A percentile compares a stretch with the other conserved stretches of the same genome.
phyloP scores from a whole-genome alignment of 2,797 vertebrate species.

The Gymnoscopelus microlampas region DNA sequence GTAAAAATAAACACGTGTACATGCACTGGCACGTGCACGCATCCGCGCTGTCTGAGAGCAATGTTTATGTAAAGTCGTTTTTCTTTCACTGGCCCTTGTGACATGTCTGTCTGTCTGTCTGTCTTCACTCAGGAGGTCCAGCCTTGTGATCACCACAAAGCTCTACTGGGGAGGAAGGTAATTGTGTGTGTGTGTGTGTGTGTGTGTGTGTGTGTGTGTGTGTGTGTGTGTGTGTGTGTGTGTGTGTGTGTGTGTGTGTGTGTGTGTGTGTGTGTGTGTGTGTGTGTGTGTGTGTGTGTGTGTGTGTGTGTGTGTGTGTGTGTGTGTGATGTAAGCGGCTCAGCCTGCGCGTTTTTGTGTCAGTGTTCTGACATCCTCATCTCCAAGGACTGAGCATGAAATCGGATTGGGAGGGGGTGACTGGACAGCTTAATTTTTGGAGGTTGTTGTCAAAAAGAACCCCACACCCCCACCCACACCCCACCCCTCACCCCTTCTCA shows the following conservation, averaged over 20 bases:
- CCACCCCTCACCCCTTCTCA: too few relatives aligned
- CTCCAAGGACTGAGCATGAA: constrained; percentile 32
- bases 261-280: constrained; percentile 10
- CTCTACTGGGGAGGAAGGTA: constrained; percentile 99
- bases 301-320: background rate
- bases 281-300: constrained; percentile 8
- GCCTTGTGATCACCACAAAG: constrained; percentile 97
- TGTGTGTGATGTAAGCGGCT: background rate
- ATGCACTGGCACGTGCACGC: background rate
- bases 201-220: constrained; percentile 2
- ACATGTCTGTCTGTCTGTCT: constrained; percentile 42
- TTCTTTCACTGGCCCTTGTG: constrained; percentile 7
- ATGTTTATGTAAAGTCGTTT: background rate
- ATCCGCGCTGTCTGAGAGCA: background rate
- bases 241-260: constrained; percentile 11
- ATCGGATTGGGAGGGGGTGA: constrained; percentile 14
- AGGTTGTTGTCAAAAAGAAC: background rate
- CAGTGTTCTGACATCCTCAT: constrained; percentile 10
- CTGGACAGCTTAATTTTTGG: too few relatives aligned
- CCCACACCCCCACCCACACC: too few relatives aligned
- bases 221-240: constrained; percentile 16
- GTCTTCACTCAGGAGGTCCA: constrained; percentile 88
- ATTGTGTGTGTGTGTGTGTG: constrained; percentile 61
- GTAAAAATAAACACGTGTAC: too few relatives aligned
- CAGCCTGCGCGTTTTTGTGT: too few relatives aligned